Conservation (phyloP, 1,140 invertebrate genomes). For the Pomacea maculata region DNA sequence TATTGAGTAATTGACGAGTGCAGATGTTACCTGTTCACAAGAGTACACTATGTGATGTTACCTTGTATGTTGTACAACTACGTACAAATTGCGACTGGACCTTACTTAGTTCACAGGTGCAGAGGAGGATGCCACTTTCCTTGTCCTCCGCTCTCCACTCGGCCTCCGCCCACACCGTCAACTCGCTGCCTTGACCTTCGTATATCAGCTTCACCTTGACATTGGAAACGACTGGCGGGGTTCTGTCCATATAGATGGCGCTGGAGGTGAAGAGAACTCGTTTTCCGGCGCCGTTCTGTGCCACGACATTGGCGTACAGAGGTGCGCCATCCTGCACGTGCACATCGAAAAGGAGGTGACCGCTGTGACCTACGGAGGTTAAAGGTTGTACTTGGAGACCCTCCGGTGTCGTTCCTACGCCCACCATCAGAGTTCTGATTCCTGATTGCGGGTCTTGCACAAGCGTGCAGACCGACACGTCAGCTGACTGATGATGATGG, state of each 20-base stretch:
- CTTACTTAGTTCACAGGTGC: constrained; percentile 28
- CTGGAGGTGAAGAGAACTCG: constrained; percentile 23
- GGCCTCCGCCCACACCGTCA: neutral
- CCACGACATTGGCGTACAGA: constrained; percentile 21
- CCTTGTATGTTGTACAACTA: neutral
- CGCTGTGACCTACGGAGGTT: neutral
- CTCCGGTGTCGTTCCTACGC: constrained; percentile 28
- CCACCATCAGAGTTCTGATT: constrained; percentile 17
- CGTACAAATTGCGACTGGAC: neutral
- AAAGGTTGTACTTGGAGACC: constrained; percentile 28
- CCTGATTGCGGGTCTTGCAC: constrained; percentile 33
- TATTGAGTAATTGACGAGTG: neutral
- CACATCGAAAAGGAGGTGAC: constrained; percentile 19
- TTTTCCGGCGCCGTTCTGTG: constrained; percentile 30
- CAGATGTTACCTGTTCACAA: too few relatives aligned
- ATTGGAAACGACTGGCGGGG: constrained; percentile 21
- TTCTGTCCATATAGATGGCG: constrained; percentile 28
- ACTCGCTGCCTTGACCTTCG: neutral
- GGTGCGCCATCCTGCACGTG: constrained; percentile 26
- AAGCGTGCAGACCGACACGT: constrained; percentile 25
- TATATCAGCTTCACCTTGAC: constrained; percentile 17
- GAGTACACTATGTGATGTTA: too few relatives aligned
- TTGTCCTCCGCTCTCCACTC: constrained; percentile 26
- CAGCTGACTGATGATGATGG: constrained; percentile 25
- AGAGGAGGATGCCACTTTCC: constrained; percentile 28